These are phyloP conservation scores for Cepphus grylle DNA, from an alignment of 2,113 vertebrate genomes.

Conservation along the genomic window DNA sequence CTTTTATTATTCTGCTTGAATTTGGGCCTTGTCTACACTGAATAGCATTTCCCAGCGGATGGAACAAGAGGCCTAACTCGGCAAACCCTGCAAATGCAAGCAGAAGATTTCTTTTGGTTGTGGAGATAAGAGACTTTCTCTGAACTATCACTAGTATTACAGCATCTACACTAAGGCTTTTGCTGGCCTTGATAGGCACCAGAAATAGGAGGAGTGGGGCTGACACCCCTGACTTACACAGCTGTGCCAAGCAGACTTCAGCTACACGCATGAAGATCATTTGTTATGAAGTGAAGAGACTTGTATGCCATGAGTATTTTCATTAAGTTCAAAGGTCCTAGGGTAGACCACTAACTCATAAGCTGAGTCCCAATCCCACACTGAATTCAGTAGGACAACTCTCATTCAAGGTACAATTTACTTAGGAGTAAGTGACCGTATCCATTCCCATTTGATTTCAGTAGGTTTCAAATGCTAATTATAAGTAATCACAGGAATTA, in stretches of 20 bases:
- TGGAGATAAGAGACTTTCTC: not conserved
- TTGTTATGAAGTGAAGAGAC: not conserved
- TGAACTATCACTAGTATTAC: not conserved
- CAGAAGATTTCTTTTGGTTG: slow-evolving; percentile 5
- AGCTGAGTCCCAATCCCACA: not conserved
- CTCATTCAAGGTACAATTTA: not conserved
- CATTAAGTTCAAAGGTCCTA: not conserved
- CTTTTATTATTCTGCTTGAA: not conserved
- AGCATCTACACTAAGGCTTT: not conserved
- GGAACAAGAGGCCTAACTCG: not conserved
- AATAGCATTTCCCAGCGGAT: not conserved
- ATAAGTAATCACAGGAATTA: not conserved
- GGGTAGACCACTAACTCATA: not conserved
- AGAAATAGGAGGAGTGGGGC: not conserved
- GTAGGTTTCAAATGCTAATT: not conserved
- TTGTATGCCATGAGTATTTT: not conserved
- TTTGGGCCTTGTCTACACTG: not conserved
- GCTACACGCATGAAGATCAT: not conserved
- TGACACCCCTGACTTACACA: not conserved
- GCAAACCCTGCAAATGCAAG: not conserved
- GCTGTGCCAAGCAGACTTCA: not conserved
- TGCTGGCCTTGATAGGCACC: not conserved
- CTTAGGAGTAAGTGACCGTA: not conserved
- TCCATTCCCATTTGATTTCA: not conserved
- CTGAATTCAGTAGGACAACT: not conserved